A percentile compares a stretch with the other conserved stretches of the same genome.
These are phyloP conservation scores for Gymnorhina tibicen DNA, from an alignment of 2,113 vertebrate species.

Conservation along the genomic window DNA sequence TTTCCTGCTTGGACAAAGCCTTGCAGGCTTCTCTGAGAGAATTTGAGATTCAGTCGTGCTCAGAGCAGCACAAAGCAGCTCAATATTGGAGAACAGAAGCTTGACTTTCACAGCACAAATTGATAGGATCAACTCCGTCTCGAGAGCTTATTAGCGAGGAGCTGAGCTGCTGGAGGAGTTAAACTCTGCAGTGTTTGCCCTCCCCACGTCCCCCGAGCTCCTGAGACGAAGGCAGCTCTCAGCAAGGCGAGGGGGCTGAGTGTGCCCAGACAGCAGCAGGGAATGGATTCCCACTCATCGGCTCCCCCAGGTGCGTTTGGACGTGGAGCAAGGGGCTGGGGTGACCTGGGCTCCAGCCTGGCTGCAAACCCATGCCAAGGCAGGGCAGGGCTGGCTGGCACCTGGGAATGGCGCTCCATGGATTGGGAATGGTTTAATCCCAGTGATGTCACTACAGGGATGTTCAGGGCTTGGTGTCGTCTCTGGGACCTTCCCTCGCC, in stretches of 20 bases:
- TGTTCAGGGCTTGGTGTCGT: background rate
- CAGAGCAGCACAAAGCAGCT: background rate
- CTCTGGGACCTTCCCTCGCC: background rate
- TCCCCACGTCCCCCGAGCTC: background rate
- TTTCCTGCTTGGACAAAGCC: background rate
- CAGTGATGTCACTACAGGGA: accelerated
- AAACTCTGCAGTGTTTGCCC: background rate
- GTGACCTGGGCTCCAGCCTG: background rate
- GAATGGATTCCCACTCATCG: background rate
- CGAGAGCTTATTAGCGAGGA: background rate
- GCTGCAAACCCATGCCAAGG: background rate
- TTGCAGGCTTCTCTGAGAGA: background rate
- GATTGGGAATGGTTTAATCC: background rate
- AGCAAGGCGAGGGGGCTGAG: background rate
- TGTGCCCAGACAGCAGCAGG: background rate
- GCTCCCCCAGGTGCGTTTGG: background rate
- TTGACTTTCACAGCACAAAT: constrained; percentile 17
- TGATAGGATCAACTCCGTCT: constrained; percentile 9
- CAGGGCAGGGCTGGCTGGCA: background rate
- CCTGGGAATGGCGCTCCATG: accelerated
- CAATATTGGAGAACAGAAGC: constrained; percentile 14
- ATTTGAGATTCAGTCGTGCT: accelerated
- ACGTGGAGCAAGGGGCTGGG: background rate
- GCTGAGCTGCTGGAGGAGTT: background rate
- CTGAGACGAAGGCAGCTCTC: background rate